Base-by-base conservation (phyloP, 1,140 invertebrate species). In the Hestina assimilis region DNA sequence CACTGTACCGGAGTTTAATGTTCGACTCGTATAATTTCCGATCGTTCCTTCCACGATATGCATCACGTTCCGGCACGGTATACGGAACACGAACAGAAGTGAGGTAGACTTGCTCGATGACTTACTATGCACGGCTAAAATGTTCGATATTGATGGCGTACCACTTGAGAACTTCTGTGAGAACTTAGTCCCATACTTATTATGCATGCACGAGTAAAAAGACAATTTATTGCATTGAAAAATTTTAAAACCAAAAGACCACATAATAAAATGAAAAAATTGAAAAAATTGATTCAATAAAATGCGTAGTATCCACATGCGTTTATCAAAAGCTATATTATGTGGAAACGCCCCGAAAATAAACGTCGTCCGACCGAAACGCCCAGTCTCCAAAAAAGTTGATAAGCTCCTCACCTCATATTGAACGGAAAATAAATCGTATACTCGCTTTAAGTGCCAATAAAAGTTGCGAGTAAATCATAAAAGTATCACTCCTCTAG, bases 381-480 rank as follows among this genome's bases (percentile, higher is more conserved):
- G 66, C 66, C 74, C 69, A 62, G 68, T 77, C 68, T 75, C 63
- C 52, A 75, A 79, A 78, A 87, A 84, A 83, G 33, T 51, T 84
- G 81, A 83, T 87, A 85, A 76, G 82, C 76, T 79, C 71, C 33
- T 63, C 71, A 79, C 75, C 78, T 81, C 81, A 84, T 85, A 87
- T 87, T 83, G 79, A 83, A 83, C 79, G 69, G 71, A 66, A 75
- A 83, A 87, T 85, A 87, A 86, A 87, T 87, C 81, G 79, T 82
- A 81, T 84, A 87, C 80, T 84, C 82, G 76, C 78, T 83, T 79
- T 87, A 87, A 87, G 84, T 84, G 84, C 84, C 84, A 87, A 87
- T 87, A 87, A 87, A 87, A 87, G 76, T 87, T 82, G 76, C n/a
- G 66, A 87, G 83, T 87, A 87, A 87, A 87, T 87, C 84, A 87